Evolutionary conservation across 2,888 invertebrate genomes (phyloP), one percentile per base, ranked within the genome.

Genomic region (Siphonodentalium dalli): DNA sequence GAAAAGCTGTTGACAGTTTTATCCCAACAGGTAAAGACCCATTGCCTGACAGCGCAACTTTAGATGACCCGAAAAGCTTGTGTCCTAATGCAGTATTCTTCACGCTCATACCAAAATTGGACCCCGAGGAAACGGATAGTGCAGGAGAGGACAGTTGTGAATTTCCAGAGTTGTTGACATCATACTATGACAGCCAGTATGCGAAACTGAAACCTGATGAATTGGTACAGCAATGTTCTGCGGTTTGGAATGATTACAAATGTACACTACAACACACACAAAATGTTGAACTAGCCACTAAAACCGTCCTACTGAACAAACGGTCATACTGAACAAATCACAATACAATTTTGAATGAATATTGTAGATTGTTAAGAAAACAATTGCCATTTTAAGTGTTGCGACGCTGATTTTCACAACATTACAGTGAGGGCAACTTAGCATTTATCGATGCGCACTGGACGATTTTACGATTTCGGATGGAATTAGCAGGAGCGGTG

Each of bases 11-110:
- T 28, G 8, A 47, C 11, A 31, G 35, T 28, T 15, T 43, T 18
- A 15, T 28, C 27, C 28, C 28, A 13, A 26, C 50, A 18, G 50
- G 42, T n/a, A 50, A 26, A 35, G 50, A 24, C n/a, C 11, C 13
- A 34, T 20, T 50, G 13, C 50, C 43, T 26, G 42, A 33, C 13
- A 37, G 6, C 7, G 4, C 7, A 7, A 31, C 26, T 35, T 23
- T 50, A 13, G 3, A 37, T 11, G 41, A 35, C 13, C 27, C 43
- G 28, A 24, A 50, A 9, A 18, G 26, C 13, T 41, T 43, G 1
- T 50, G 50, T 27, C 50, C 50, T 2, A 34, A 42, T 33, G 41
- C 40, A 24, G 49, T 42, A 8, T 49, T 49, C 28, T 49, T 49
- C 41, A 27, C 31, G 5, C 31, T 33, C 6, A 49, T 49, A 9